Conservation (phyloP, 37 sponge, comb jelly and placozoan species). For the Mnemiopsis leidyi region DNA sequence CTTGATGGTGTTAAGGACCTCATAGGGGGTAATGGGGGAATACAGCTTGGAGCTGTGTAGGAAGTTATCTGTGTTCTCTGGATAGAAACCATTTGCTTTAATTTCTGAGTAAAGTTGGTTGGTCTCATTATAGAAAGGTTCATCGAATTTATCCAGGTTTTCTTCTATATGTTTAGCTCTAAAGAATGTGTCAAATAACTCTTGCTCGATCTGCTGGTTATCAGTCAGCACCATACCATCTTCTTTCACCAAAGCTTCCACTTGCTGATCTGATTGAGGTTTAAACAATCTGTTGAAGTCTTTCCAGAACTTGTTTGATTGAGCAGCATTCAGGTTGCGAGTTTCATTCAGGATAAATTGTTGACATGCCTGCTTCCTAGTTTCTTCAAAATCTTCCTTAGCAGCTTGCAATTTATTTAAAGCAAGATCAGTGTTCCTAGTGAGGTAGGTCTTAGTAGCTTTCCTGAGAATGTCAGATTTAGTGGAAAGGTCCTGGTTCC, state of each 20-base stretch:
- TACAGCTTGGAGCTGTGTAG: no score
- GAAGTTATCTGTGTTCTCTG: background rate
- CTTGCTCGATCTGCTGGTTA: background rate
- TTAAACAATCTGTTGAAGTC: background rate
- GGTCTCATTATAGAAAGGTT: background rate
- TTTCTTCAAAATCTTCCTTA: background rate
- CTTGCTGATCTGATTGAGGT: background rate
- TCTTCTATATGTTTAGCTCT: background rate
- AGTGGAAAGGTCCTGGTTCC: background rate
- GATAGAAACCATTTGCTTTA: background rate
- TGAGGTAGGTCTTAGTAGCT: background rate
- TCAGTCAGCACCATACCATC: background rate
- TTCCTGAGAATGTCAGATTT: background rate
- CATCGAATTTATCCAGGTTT: background rate
- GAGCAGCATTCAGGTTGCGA: background rate
- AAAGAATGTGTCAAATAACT: background rate
- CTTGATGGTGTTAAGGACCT: background rate
- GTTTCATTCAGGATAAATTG: no score
- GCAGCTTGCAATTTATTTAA: background rate
- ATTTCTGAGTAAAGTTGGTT: background rate
- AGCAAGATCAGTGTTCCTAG: background rate
- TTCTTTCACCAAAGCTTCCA: background rate
- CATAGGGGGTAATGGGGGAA: background rate
- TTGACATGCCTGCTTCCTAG: background rate
- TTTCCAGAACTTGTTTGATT: slow-evolving; percentile 6